Percentiles rank a stretch among this genome's conserved stretches.
These are phyloP conservation scores for Paraescarpia echinospica DNA, from an alignment of 1,140 invertebrate genomes.

Conservation along the genomic window DNA sequence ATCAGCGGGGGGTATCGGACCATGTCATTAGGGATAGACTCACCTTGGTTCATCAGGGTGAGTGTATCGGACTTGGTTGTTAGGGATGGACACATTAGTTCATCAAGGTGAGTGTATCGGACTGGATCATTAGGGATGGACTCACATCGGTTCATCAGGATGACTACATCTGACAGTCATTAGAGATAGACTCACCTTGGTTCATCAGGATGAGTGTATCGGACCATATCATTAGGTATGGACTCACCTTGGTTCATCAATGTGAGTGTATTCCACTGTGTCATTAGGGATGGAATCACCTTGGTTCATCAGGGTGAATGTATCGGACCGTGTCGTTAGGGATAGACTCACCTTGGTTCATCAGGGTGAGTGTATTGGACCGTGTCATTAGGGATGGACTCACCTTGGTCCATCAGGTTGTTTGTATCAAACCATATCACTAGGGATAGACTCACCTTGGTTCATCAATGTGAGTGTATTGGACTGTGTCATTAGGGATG, in stretches of 20 bases:
- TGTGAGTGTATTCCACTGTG: too few species aligned
- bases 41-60: conserved; percentile 84
- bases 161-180: conserved; percentile 60
- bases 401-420: too few species aligned
- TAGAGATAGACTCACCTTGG: conserved; percentile 75
- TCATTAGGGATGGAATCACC: too few species aligned
- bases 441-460: too few species aligned
- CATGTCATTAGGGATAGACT: conserved; percentile 80
- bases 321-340: too few species aligned
- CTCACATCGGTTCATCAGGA: conserved; percentile 57
- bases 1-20: not conserved
- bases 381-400: too few species aligned
- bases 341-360: too few species aligned
- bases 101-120: not conserved
- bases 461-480: too few species aligned
- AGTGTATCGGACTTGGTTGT: conserved; percentile 73
- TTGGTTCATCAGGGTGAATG: too few species aligned
- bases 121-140: conserved; percentile 84
- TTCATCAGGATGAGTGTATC: conserved; percentile 84
- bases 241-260: conserved; percentile 59
- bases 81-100: conserved; percentile 80
- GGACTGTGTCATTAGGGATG: too few species aligned
- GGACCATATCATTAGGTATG: conserved; percentile 81
- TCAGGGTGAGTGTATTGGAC: too few species aligned
- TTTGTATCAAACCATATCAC: too few species aligned